Evolutionary conservation across 2,888 invertebrate species (phyloP), one percentile per base, ranked within the genome.

Genomic region (Muschampia plurimacula): DNA sequence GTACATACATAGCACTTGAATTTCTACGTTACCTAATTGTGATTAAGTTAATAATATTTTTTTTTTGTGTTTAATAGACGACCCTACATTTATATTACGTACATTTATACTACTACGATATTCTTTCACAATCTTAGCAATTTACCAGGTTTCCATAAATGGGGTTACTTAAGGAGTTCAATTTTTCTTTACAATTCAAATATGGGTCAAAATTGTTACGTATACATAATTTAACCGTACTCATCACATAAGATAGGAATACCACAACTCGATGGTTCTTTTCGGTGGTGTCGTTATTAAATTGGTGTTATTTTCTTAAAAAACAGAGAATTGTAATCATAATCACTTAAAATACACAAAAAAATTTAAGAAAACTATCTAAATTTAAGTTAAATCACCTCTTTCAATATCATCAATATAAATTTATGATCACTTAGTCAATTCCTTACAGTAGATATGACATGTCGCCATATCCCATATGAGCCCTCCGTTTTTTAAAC

Each of bases 1-100:
- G 76, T 90, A 72, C 62, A 89, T 87, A 90, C 89, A 90, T 92
- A 93, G 90, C 89, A 91, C 89, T 92, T 92, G 86, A 84, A 89
- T 84, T 85, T 83, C 86, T 89, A 91, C 80, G 82, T 79, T 62
- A 65, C 22, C 65, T 65, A 82, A 81, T 84, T 76, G 86, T 82
- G 81, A 85, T 84, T 87, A 82, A 79, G 84, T 79, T 82, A 81
- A 78, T 84, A 80, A 78, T 84, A 79, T 81, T 79, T 78, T 78
- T 80, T 77, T 10, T 83, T 81, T 78, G 82, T 80, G 57, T 66
- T 63, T 52, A 82, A 82, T 81, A 84, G 80, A 82, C 81, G 71
- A 70, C 70, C 68, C 74, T 74, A 75, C 62, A 72, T 72, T 74
- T 74, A 69, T 67, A 79, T 76, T 80, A 79, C 66, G 76, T 67